These are phyloP conservation scores for Clamator glandarius DNA, from an alignment of 2,797 vertebrate species.

Conservation along the genomic window DNA sequence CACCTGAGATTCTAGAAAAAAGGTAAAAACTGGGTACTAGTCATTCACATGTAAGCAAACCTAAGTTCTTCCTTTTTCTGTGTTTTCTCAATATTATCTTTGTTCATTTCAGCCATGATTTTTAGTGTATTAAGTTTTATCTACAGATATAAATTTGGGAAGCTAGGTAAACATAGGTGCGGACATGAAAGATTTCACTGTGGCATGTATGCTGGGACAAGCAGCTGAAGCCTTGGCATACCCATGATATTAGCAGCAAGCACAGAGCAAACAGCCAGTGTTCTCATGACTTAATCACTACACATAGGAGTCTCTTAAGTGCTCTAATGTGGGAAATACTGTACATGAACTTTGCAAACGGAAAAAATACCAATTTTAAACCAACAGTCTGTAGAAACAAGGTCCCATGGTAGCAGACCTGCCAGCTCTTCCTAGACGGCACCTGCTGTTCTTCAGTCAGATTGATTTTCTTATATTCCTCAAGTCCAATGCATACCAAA, in stretches of 20 bases:
- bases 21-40: background rate
- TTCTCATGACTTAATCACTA: no score
- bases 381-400: background rate
- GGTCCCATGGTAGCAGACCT: background rate
- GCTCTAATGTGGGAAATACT: background rate
- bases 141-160: background rate
- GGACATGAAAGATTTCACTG: no score
- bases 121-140: background rate
- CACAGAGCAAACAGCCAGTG: no score
- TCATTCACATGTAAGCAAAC: background rate
- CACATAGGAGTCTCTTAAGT: background rate
- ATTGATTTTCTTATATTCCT: background rate
- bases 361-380: background rate
- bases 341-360: background rate
- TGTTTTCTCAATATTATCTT: background rate
- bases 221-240: no score
- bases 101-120: background rate
- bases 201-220: no score
- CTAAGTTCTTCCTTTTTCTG: background rate
- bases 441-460: background rate
- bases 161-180: background rate
- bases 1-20: background rate
- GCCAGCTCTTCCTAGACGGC: background rate
- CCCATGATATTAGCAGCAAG: no score
- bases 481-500: background rate